These are phyloP conservation scores for Priocnemis perturbator DNA, from an alignment of 2,888 invertebrate species.

Conservation along the genomic window DNA sequence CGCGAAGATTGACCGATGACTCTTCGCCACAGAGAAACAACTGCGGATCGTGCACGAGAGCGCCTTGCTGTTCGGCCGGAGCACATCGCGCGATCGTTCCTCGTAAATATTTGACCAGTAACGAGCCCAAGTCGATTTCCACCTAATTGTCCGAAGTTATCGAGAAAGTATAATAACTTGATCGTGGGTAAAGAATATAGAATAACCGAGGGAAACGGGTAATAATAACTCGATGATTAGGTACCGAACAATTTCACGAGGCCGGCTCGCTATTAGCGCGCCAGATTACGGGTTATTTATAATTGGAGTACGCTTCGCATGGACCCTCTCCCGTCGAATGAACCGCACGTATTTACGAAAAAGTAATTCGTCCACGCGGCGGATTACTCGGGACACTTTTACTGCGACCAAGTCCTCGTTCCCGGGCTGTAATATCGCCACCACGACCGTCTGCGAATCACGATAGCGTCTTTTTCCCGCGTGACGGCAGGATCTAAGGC, in stretches of 20 bases:
- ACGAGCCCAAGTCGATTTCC: constrained; percentile 1
- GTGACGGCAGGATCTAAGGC: no score
- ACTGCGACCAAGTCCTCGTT: no score
- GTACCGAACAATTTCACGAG: neutral
- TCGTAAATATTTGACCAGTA: neutral
- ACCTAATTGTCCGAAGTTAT: constrained; percentile 5
- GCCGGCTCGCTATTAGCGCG: neutral
- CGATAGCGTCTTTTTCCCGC: no score
- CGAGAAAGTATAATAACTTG: neutral
- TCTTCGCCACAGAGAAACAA: constrained; percentile 3
- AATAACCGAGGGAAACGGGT: neutral
- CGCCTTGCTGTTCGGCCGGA: neutral
- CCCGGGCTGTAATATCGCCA: no score
- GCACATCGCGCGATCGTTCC: constrained; percentile 1
- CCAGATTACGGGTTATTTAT: neutral
- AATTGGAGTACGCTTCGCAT: neutral
- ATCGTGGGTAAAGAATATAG: neutral
- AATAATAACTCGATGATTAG: constrained; percentile 9
- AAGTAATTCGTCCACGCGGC: no score
- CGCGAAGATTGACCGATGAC: constrained; percentile 49
- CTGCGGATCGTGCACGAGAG: constrained; percentile 5
- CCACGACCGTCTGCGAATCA: no score
- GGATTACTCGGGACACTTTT: no score
- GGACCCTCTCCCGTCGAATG: no score
- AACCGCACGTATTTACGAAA: no score